Percentiles rank a stretch among this genome's conserved stretches.
Evolutionary conservation across 2,113 vertebrate species (phyloP).

Genomic region (Etia nguti): DNA sequence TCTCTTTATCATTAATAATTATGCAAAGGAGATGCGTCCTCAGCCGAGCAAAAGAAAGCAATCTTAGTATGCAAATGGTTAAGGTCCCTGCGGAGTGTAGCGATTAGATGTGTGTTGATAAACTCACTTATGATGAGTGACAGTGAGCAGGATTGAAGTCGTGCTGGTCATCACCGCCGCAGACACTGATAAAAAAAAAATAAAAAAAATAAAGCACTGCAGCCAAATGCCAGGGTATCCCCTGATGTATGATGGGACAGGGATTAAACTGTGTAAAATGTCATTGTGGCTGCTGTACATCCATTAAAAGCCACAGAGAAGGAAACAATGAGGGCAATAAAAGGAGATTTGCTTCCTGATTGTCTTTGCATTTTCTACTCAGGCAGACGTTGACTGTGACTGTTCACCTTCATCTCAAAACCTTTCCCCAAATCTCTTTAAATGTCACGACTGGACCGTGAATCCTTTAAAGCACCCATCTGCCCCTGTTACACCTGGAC

Average conservation of each 20-base stretch:
- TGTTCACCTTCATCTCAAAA: constrained; percentile 65
- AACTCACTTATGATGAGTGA: constrained; percentile 88
- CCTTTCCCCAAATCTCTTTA: constrained; percentile 58
- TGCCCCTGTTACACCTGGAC: constrained; percentile 1
- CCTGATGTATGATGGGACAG: constrained; percentile 77
- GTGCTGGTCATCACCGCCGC: constrained; percentile 70
- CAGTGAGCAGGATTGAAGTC: constrained; percentile 84
- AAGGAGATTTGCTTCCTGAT: constrained; percentile 78
- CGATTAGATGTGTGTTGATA: constrained; percentile 83
- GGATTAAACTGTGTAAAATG: constrained; percentile 79
- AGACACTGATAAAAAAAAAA: constrained; percentile 74
- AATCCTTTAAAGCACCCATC: neutral
- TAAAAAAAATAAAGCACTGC: constrained; percentile 38
- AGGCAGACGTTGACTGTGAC: constrained; percentile 78
- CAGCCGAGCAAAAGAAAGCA: constrained; percentile 84
- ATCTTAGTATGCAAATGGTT: constrained; percentile 89
- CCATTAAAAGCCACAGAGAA: constrained; percentile 82
- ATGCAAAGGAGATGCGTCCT: constrained; percentile 81
- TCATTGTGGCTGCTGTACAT: constrained; percentile 67
- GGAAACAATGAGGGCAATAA: constrained; percentile 71
- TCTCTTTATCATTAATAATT: constrained; percentile 87
- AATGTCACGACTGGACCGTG: neutral
- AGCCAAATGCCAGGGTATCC: constrained; percentile 84
- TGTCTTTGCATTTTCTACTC: constrained; percentile 71
- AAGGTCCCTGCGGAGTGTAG: constrained; percentile 79